Percentiles rank a stretch among this genome's conserved stretches.
phyloP scores from a whole-genome alignment of 1,140 invertebrate genomes.

The Pectinophora gossypiella region DNA sequence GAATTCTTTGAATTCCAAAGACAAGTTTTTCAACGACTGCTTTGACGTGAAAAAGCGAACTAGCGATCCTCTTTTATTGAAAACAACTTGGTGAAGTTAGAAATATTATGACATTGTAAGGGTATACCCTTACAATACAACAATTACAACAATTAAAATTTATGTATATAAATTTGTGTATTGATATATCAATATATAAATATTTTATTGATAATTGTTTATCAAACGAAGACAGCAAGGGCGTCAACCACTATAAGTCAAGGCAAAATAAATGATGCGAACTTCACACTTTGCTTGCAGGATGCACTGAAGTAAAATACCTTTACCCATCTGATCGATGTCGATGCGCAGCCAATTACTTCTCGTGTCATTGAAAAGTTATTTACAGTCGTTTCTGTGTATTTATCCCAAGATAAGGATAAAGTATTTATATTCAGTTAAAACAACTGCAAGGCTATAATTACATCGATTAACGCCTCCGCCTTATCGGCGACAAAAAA shows the following conservation, averaged over 20 bases:
- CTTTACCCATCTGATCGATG: slow-evolving; percentile 34
- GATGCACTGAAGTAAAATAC: not conserved
- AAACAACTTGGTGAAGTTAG: no score
- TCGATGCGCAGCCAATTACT: slow-evolving; percentile 55
- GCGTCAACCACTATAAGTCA: not conserved
- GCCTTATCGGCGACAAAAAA: slow-evolving; percentile 1
- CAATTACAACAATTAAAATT: no score
- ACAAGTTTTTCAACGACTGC: no score
- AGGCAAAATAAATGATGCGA: not conserved
- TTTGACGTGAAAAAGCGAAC: no score
- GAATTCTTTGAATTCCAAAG: no score
- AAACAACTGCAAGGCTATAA: slow-evolving; percentile 18
- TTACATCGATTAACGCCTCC: slow-evolving; percentile 18
- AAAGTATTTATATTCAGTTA: slow-evolving; percentile 26
- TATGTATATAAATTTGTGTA: no score
- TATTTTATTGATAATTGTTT: no score
- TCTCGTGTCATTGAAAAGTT: slow-evolving; percentile 52
- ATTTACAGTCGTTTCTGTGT: slow-evolving; percentile 54
- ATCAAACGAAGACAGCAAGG: not conserved
- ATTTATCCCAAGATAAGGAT: slow-evolving; percentile 52
- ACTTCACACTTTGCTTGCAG: not conserved
- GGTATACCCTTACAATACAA: no score
- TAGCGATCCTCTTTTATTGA: no score
- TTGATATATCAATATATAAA: no score
- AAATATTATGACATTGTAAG: no score